Percentiles rank a stretch among this genome's conserved stretches.
phyloP scores from a whole-genome alignment of 2,888 invertebrate species.

The Ophion obscuratus region DNA sequence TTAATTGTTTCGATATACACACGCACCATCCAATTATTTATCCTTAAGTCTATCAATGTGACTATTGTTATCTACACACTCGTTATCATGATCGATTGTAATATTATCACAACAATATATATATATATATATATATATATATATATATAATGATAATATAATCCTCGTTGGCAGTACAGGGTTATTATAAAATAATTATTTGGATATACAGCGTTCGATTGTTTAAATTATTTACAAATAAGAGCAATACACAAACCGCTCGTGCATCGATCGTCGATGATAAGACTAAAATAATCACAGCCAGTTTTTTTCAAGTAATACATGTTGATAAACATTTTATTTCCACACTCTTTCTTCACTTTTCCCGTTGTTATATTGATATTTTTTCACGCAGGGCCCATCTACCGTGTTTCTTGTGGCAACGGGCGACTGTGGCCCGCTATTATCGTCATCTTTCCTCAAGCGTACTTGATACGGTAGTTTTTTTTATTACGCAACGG shows the following conservation, averaged over 20 bases:
- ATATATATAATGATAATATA: slow-evolving; percentile 23
- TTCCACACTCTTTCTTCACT: background rate
- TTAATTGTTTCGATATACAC: slow-evolving; percentile 76
- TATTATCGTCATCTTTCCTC: background rate
- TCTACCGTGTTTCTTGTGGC: background rate
- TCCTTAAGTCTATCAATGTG: slow-evolving; percentile 71
- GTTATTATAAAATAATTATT: slow-evolving; percentile 43
- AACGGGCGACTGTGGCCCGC: too few species aligned
- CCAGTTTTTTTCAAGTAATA: slow-evolving; percentile 79
- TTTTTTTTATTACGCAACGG: background rate
- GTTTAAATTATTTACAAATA: slow-evolving; percentile 65
- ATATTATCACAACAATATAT: slow-evolving; percentile 28
- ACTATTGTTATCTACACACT: slow-evolving; percentile 38
- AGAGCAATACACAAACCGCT: slow-evolving; percentile 18
- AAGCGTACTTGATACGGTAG: background rate
- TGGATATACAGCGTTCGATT: slow-evolving; percentile 58
- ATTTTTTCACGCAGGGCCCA: too few species aligned
- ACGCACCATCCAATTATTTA: slow-evolving; percentile 31
- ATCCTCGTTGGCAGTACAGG: slow-evolving; percentile 60
- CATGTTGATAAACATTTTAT: slow-evolving; percentile 71
- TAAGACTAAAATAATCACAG: slow-evolving; percentile 82
- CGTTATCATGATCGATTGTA: slow-evolving; percentile 11
- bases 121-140: too few species aligned
- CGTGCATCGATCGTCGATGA: slow-evolving; percentile 68
- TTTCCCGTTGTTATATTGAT: too few species aligned